Base-by-base conservation (phyloP, 2,797 vertebrate genomes). In the Acanthurus lineatus region DNA sequence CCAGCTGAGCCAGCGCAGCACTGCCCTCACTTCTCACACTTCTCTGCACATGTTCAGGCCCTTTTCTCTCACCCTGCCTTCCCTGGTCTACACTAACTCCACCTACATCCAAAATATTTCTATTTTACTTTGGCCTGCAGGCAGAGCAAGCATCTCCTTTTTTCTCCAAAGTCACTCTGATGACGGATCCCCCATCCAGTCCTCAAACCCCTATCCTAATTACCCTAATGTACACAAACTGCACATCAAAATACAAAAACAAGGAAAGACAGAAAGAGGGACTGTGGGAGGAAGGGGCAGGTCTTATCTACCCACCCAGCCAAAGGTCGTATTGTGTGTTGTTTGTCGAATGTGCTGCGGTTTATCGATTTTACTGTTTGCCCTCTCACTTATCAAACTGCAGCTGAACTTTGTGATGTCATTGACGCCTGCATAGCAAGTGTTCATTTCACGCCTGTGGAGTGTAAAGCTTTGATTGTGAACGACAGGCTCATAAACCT, bases 301-400 rank as follows among this genome's bases (percentile, higher is more conserved):
- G 25, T 19, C 85, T 91, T 92, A 90, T 93, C 87, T 88, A 15
- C 22, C 53, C 69, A 28, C 45, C 70, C 89, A 92, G 91, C 69
- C 89, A 91, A 94, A 93, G 93, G 91, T 94, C 64, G 32, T 16
- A 67, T 74, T 83, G 83, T 90, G 74, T 1, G 69, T 32, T 81
- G 73, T 87, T 89, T 89, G 80, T 81, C 75, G 79, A 79, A 86
- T 82, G 68, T 40, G 25, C 68, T 25, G 58, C 52, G 16, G 22
- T 69, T 79, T 68, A 85, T 77, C 2, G 69, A 74, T 85, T 70
- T 57, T 45, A 22, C 28, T 90, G 82, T 93, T 93, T 86, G 72
- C 61, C 25, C 40, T 53, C 67, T 76, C 56, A 79, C 86, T 91
- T 91, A 90, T 92, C 91, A 87, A 73, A 83, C 76, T 47, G 45